phyloP scores from a whole-genome alignment of 2,888 invertebrate species.

The Ectemnius lituratus region DNA sequence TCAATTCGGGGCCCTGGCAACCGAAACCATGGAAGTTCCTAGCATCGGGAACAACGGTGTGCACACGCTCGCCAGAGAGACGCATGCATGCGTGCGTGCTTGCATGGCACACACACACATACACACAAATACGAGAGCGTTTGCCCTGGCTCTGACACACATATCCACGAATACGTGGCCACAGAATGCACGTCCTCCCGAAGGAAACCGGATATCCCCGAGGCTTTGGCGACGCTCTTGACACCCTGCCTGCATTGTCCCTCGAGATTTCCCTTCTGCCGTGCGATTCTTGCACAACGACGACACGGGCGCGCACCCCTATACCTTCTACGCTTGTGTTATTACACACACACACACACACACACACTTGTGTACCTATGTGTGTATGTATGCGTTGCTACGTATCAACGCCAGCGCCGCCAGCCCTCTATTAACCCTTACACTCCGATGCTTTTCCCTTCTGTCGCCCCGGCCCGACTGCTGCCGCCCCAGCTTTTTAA shows the following conservation, averaged over 20 bases:
- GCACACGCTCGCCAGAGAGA: conserved; percentile 14
- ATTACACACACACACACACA: too few relatives aligned
- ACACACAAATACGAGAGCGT: not conserved
- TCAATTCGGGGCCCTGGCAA: conserved; percentile 56
- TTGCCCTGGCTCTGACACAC: conserved; percentile 19
- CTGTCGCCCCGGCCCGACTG: too few relatives aligned
- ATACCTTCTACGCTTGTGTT: not conserved
- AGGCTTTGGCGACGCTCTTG: conserved; percentile 49
- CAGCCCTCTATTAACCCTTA: too few relatives aligned
- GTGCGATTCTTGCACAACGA: conserved; percentile 40
- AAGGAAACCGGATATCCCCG: conserved; percentile 73
- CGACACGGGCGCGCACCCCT: conserved; percentile 34
- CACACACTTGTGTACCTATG: not conserved
- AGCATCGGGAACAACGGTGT: not conserved
- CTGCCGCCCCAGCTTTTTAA: too few relatives aligned
- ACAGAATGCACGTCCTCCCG: conserved; percentile 65
- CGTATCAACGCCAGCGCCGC: not conserved
- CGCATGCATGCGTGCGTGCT: conserved; percentile 48
- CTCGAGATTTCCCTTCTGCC: conserved; percentile 50
- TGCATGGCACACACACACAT: conserved; percentile 23
- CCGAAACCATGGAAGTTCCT: conserved; percentile 64
- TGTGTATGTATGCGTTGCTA: too few relatives aligned
- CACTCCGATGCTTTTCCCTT: too few relatives aligned
- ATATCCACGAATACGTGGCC: conserved; percentile 37
- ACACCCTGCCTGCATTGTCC: conserved; percentile 54